A percentile compares a stretch with the other conserved stretches of the same genome.
Conservation (phyloP, 2,888 invertebrate genomes). For the Mythimna loreyi region DNA sequence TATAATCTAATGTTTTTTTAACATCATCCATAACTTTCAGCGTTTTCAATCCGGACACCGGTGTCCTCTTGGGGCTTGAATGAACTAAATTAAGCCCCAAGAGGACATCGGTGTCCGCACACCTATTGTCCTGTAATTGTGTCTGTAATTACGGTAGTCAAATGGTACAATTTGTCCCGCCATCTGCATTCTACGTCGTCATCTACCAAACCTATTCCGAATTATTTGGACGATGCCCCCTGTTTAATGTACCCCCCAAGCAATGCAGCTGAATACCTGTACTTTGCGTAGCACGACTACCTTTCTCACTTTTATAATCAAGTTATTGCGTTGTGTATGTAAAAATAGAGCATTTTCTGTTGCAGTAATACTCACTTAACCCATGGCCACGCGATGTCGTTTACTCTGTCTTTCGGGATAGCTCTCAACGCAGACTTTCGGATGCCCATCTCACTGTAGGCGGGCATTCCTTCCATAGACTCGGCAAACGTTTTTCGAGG, state of each 20-base stretch:
- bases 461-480: slow-evolving; percentile 50
- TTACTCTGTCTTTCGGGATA: slow-evolving; percentile 33
- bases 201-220: neutral
- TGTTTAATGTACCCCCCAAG: too few species aligned
- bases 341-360: neutral
- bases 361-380: slow-evolving; percentile 28
- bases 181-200: neutral
- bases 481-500: slow-evolving; percentile 37
- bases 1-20: too few species aligned
- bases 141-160: too few species aligned
- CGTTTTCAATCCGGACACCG: neutral
- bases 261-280: neutral
- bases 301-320: neutral
- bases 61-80: too few species aligned
- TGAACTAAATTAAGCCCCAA: too few species aligned
- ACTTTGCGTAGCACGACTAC: neutral
- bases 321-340: neutral
- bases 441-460: slow-evolving; percentile 21
- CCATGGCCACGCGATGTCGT: slow-evolving; percentile 50
- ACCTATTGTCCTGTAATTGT: too few species aligned
- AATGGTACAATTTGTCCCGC: too few species aligned
- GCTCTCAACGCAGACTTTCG: slow-evolving; percentile 44
- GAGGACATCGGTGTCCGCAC: too few species aligned
- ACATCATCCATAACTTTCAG: neutral
- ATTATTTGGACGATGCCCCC: neutral